A percentile compares a stretch with the other conserved stretches of the same genome.
Evolutionary conservation across 64 coral and sea anemone species (phyloP).

Genomic region (Astreopora myriophthalma): DNA sequence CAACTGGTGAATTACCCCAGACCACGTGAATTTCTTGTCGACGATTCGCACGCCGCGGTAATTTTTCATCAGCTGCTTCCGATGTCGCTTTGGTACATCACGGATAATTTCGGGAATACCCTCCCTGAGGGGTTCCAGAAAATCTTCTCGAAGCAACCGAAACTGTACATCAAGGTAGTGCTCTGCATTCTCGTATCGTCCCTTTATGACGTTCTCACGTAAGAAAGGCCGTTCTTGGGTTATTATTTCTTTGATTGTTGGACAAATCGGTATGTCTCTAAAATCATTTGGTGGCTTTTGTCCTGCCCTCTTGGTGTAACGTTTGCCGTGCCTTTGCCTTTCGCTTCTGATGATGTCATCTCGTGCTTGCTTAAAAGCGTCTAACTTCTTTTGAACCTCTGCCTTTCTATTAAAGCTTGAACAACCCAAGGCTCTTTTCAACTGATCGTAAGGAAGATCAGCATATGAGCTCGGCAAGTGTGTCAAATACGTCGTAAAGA

Average conservation of each 20-base stretch:
- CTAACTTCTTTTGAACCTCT: slow-evolving; percentile 2
- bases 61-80: slow-evolving; percentile 62
- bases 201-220: slow-evolving; percentile 66
- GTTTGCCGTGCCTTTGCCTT: slow-evolving; percentile 28
- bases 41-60: slow-evolving; percentile 47
- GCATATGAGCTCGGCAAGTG: slow-evolving; percentile 73
- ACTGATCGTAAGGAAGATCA: slow-evolving; percentile 60
- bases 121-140: slow-evolving; percentile 72
- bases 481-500: slow-evolving; percentile 60
- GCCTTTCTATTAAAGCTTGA: slow-evolving; percentile 17
- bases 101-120: slow-evolving; percentile 59
- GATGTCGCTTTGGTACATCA: slow-evolving; percentile 8
- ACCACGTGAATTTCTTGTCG: slow-evolving; percentile 35
- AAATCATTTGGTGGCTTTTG: slow-evolving; percentile 78
- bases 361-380: slow-evolving; percentile 45
- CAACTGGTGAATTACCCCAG: slow-evolving; percentile 46
- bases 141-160: slow-evolving; percentile 78
- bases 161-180: slow-evolving; percentile 90
- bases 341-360: slow-evolving; percentile 64
- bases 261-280: slow-evolving; percentile 77
- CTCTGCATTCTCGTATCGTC: slow-evolving; percentile 61
- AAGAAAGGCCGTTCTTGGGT: slow-evolving; percentile 57
- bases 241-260: slow-evolving; percentile 55
- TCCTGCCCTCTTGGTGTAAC: neutral
- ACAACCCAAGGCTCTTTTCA: slow-evolving; percentile 35